A percentile compares a stretch with the other conserved stretches of the same genome.
Evolutionary conservation across 2,888 invertebrate species (phyloP).

Genomic region (Microplitis deprimator): DNA sequence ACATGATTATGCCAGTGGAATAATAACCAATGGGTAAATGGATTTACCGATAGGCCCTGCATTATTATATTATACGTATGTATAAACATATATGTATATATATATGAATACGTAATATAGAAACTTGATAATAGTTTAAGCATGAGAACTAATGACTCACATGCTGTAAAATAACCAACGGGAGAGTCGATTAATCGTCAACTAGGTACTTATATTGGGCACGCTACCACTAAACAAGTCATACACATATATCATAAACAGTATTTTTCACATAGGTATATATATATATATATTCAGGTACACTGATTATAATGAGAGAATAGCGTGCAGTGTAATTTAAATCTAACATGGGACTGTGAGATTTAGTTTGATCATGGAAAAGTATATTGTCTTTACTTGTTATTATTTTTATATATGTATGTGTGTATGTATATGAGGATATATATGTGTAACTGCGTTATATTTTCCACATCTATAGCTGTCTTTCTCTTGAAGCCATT

Average conservation of each 20-base stretch:
- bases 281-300: constrained; percentile 24
- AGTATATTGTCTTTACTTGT: constrained; percentile 39
- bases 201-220: constrained; percentile 68
- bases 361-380: constrained; percentile 67
- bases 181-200: constrained; percentile 69
- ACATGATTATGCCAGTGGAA: neutral
- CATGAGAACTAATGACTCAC: constrained; percentile 33
- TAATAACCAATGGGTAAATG: constrained; percentile 24
- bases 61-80: neutral
- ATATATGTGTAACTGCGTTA: neutral
- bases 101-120: constrained; percentile 30
- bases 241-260: constrained; percentile 68
- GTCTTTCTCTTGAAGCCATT: constrained; percentile 17
- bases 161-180: constrained; percentile 44
- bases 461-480: neutral
- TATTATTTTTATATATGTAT: constrained; percentile 9
- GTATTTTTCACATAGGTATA: constrained; percentile 27
- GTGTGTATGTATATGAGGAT: constrained; percentile 5
- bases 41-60: constrained; percentile 15
- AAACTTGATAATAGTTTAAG: constrained; percentile 26
- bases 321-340: constrained; percentile 70
- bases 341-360: constrained; percentile 59
- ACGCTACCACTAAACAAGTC: constrained; percentile 71
- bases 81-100: constrained; percentile 6
- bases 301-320: constrained; percentile 68